Conservation (phyloP, 1,140 invertebrate species). For the Metopolophium dirhodum region DNA sequence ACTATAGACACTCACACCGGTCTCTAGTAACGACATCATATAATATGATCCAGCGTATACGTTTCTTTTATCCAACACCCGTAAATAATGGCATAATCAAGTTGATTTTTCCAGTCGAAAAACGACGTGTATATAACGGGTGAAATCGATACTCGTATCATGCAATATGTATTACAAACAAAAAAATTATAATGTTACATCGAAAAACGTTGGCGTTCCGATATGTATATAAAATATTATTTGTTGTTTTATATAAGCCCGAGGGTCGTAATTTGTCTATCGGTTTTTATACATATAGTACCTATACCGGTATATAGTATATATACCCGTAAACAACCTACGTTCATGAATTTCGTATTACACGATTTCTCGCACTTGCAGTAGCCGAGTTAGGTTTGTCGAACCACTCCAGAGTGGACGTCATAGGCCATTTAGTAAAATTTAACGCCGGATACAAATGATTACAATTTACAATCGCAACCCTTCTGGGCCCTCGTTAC, state of each 20-base stretch:
- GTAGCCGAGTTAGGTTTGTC: not conserved
- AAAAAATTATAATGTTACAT: conserved; percentile 1
- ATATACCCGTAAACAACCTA: not conserved
- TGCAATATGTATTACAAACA: not conserved
- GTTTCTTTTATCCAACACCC: not conserved
- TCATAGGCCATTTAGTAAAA: not conserved
- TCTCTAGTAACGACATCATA: not conserved
- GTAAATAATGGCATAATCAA: conserved; percentile 27
- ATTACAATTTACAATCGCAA: not conserved
- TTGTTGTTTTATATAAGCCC: conserved; percentile 3
- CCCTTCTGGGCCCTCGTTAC: not conserved
- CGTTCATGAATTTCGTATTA: conserved; percentile 14
- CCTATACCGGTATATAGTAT: not conserved
- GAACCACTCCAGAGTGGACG: not conserved
- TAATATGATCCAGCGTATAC: not conserved
- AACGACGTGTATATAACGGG: not conserved
- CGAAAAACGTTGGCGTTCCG: not conserved
- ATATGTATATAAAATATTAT: not conserved
- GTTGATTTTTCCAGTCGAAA: not conserved
- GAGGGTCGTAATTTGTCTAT: not conserved
- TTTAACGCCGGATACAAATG: not conserved
- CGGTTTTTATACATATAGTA: not conserved
- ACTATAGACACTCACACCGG: not conserved
- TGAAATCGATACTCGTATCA: not conserved
- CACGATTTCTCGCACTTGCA: not conserved